A percentile compares a stretch with the other conserved stretches of the same genome.
phyloP scores from a whole-genome alignment of 2,113 vertebrate species.

The Ochotona princeps region DNA sequence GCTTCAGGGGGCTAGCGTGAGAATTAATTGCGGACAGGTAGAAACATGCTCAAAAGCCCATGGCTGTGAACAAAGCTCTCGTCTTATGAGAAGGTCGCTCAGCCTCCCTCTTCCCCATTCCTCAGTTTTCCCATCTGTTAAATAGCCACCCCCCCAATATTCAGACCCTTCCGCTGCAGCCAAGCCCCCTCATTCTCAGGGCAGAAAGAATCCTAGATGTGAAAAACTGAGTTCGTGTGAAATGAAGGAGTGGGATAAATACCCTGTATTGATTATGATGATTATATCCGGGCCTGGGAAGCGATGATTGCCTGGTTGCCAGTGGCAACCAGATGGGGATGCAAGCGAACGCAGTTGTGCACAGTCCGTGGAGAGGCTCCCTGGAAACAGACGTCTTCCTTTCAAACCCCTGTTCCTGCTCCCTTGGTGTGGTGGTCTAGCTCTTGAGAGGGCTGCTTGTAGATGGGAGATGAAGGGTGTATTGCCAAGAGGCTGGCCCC shows the following conservation, averaged over 20 bases:
- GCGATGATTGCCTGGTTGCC: conserved; percentile 79
- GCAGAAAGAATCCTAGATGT: conserved; percentile 38
- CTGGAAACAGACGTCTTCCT: not conserved
- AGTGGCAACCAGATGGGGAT: conserved; percentile 75
- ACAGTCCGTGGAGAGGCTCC: conserved; percentile 36
- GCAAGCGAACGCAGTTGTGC: conserved; percentile 16
- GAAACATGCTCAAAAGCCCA: not conserved
- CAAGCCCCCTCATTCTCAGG: not conserved
- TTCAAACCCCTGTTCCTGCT: not conserved
- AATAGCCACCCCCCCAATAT: not conserved
- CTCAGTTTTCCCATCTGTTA: conserved; percentile 61
- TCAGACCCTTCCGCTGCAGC: not conserved
- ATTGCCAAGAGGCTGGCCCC: not conserved
- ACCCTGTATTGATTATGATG: conserved; percentile 81
- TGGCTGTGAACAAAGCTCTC: not conserved
- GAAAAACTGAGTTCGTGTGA: conserved; percentile 67
- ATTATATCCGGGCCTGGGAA: conserved; percentile 78
- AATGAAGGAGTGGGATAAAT: conserved; percentile 77
- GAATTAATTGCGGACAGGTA: not conserved
- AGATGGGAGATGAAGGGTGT: not conserved
- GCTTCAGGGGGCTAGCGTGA: not conserved
- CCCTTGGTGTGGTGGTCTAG: not conserved
- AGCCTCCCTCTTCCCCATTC: not conserved
- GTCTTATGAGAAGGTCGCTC: not conserved
- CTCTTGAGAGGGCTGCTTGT: not conserved